Evolutionary conservation across 2,888 invertebrate genomes (phyloP).

Genomic region (Cryptophagus acutangulus): DNA sequence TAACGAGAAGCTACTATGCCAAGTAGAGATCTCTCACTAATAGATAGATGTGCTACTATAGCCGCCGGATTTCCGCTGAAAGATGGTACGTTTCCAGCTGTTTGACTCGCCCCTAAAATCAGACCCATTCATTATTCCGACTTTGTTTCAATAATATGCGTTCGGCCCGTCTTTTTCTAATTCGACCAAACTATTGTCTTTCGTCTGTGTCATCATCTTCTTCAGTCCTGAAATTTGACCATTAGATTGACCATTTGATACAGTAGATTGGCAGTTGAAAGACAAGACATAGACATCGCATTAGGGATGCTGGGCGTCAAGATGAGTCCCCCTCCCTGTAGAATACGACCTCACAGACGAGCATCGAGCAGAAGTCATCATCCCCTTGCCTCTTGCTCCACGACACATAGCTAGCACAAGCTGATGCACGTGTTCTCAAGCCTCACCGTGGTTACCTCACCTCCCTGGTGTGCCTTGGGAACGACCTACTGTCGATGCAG

Average conservation of each 20-base stretch:
- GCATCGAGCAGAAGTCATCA: too few relatives aligned
- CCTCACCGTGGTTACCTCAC: constrained; percentile 17
- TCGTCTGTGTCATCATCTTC: too few relatives aligned
- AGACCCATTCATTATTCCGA: too few relatives aligned
- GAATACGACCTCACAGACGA: constrained; percentile 22
- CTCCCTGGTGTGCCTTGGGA: constrained; percentile 8
- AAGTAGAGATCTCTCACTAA: constrained; percentile 23
- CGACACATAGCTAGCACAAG: constrained; percentile 27
- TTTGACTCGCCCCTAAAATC: constrained; percentile 29
- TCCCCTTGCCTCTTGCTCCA: constrained; percentile 24
- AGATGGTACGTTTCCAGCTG: constrained; percentile 40
- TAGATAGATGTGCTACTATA: constrained; percentile 30
- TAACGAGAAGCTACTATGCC: constrained; percentile 20
- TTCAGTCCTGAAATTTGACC: too few relatives aligned
- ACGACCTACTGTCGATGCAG: constrained; percentile 16
- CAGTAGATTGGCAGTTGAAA: too few relatives aligned
- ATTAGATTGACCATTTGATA: too few relatives aligned
- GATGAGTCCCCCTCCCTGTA: constrained; percentile 32
- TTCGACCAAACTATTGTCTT: too few relatives aligned
- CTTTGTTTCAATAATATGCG: too few relatives aligned
- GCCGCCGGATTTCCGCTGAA: constrained; percentile 43
- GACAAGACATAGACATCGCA: constrained; percentile 4
- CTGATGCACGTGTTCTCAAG: constrained; percentile 33
- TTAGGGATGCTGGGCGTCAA: constrained; percentile 34
- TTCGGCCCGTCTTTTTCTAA: too few relatives aligned